These are phyloP conservation scores for Bedellia somnulentella DNA, from an alignment of 2,888 invertebrate species.

Conservation along the genomic window DNA sequence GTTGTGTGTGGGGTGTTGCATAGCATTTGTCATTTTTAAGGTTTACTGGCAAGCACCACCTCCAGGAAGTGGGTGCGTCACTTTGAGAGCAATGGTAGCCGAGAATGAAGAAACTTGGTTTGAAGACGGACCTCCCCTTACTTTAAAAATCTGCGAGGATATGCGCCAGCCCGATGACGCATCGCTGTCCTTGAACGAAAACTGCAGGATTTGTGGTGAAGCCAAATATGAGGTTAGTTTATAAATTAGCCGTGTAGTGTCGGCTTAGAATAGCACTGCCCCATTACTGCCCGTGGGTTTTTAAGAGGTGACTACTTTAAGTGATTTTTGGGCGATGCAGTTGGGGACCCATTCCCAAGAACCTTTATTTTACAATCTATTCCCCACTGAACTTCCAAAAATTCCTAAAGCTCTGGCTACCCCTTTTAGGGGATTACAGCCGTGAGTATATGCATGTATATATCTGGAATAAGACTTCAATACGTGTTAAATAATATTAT, in stretches of 20 bases:
- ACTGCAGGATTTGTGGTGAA: slow-evolving; percentile 42
- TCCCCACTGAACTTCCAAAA: too few species aligned
- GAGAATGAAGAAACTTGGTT: slow-evolving; percentile 40
- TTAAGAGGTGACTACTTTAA: too few species aligned
- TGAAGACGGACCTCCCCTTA: slow-evolving; percentile 37
- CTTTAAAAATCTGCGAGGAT: slow-evolving; percentile 35
- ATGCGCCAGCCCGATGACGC: slow-evolving; percentile 42
- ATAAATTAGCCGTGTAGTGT: not conserved
- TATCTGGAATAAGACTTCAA: not conserved
- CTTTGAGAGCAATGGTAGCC: slow-evolving; percentile 40
- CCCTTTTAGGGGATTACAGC: too few species aligned
- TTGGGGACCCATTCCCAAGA: too few species aligned
- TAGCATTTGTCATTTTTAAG: slow-evolving; percentile 16
- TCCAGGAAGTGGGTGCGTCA: slow-evolving; percentile 39
- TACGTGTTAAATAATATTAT: too few species aligned
- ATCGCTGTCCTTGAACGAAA: slow-evolving; percentile 29
- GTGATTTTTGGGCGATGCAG: too few species aligned
- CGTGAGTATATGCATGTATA: too few species aligned
- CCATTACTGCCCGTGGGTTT: too few species aligned
- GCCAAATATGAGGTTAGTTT: slow-evolving; percentile 41
- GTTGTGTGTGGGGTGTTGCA: too few species aligned
- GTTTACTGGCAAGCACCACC: slow-evolving; percentile 46
- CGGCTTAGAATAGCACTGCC: too few species aligned
- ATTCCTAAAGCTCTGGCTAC: too few species aligned
- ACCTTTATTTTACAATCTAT: too few species aligned